Base-by-base conservation (phyloP, 2,888 invertebrate species). In the Sinelater perroti region DNA sequence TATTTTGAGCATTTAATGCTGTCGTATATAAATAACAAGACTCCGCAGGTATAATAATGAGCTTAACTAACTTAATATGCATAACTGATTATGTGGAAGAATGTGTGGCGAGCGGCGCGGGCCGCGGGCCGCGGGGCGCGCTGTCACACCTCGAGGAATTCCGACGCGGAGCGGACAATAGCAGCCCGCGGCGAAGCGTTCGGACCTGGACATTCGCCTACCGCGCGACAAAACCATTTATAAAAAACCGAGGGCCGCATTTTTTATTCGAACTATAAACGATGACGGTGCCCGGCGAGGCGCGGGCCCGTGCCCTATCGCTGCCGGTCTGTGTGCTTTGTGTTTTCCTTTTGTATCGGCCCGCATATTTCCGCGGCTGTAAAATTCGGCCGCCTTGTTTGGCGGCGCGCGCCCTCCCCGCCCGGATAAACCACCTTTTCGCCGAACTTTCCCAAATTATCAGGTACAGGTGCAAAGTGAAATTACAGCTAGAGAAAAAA, bases 61-160 rank as follows among this genome's bases (percentile, higher is more conserved):
- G 74, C 76, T 75, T 76, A 77, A 75, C 75, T 71, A 76, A 76
- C 75, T 75, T 75, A 77, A 76, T 76, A 76, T 75, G 75, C 76
- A 76, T 76, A 76, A 75, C 75, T 75, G 76, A 76, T 77, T 76
- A 75, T 75, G 72, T 68, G 67, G 68, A 66, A 72, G 74, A 73
- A 75, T 74, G 71, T 71, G 69, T 69, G 67, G 62, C 65, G 55
- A 38, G 47, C 47, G 56, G 50, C 36, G 40, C 38, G 30, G 35
- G 31, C 47, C 36, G 54, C 30, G 67, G 65, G 61, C 64, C 61
- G 55, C 61, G 59, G 56, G 62, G 67, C 56, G 64, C 62, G 60
- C 67, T 67, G 67, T 67, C 67, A 68, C 68, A 67, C 69, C 68
- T 68, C 65, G 57, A 56, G 68, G 69, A 67, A 69, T 69, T 69